Conservation (phyloP, 2,113 vertebrate species). For the Petrocephalus zakoni region DNA sequence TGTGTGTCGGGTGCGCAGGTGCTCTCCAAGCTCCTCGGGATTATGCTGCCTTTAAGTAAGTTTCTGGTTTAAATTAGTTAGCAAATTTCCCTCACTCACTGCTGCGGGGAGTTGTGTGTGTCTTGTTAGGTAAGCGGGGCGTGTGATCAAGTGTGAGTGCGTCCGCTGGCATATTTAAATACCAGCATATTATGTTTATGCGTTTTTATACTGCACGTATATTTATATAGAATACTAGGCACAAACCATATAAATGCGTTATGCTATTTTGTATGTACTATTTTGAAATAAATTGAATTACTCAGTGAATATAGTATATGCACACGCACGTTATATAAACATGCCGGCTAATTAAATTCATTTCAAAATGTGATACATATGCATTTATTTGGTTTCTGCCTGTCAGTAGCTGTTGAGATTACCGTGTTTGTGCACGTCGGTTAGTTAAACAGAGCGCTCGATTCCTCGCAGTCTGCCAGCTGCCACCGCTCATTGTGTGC, state of each 20-base stretch:
- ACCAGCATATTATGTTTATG: background rate
- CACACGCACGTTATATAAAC: background rate
- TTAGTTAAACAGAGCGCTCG: slow-evolving; percentile 2
- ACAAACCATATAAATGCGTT: background rate
- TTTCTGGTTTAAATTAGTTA: background rate
- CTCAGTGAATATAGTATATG: background rate
- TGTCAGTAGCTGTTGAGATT: slow-evolving; percentile 12
- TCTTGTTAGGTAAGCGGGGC: background rate
- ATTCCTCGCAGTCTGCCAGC: slow-evolving; percentile 1
- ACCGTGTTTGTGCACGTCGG: background rate
- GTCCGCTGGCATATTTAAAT: background rate
- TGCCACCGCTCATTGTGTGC: slow-evolving; percentile 3
- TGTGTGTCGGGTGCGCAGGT: background rate
- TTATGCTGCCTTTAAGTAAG: background rate
- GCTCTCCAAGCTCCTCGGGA: background rate
- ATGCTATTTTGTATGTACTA: background rate
- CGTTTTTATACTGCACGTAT: background rate
- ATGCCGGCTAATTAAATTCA: slow-evolving; percentile 6
- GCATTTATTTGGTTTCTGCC: slow-evolving; percentile 10
- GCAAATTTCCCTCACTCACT: background rate
- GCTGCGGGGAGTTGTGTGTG: background rate
- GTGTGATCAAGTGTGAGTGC: background rate
- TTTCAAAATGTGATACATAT: slow-evolving; percentile 14
- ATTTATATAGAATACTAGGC: background rate
- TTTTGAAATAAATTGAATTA: slow-evolving; percentile 13